Evolutionary conservation across 1,140 invertebrate species (phyloP).

Genomic region (Caenorhabditis latens): DNA sequence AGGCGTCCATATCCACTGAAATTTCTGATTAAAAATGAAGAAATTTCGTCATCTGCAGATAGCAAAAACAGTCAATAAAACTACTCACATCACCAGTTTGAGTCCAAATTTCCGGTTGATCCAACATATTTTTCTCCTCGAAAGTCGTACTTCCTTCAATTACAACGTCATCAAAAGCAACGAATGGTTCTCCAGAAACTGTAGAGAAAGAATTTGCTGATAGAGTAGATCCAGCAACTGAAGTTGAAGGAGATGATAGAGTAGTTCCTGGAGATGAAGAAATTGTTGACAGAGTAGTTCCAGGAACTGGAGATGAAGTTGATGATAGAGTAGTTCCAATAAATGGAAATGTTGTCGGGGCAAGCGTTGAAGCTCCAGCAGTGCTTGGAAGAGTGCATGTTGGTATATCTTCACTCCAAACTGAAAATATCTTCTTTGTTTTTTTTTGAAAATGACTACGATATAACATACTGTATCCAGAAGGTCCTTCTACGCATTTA

Average conservation of each 20-base stretch:
- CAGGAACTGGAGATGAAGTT: no score
- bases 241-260: background rate
- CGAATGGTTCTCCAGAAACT: background rate
- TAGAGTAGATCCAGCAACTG: background rate
- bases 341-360: no score
- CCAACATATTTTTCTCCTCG: background rate
- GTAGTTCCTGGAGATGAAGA: background rate
- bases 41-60: background rate
- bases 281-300: background rate
- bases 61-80: background rate
- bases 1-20: constrained; percentile 29
- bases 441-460: no score
- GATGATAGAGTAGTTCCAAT: no score
- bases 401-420: background rate
- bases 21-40: background rate
- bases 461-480: no score
- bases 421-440: background rate
- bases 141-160: constrained; percentile 37
- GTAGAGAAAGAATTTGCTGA: background rate
- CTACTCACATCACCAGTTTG: constrained; percentile 12
- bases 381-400: background rate
- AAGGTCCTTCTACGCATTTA: no score
- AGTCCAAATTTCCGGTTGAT: constrained; percentile 14
- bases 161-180: constrained; percentile 2
- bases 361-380: no score